Base-by-base conservation (phyloP, 1,140 invertebrate genomes). In the Vollenhovia emeryi region DNA sequence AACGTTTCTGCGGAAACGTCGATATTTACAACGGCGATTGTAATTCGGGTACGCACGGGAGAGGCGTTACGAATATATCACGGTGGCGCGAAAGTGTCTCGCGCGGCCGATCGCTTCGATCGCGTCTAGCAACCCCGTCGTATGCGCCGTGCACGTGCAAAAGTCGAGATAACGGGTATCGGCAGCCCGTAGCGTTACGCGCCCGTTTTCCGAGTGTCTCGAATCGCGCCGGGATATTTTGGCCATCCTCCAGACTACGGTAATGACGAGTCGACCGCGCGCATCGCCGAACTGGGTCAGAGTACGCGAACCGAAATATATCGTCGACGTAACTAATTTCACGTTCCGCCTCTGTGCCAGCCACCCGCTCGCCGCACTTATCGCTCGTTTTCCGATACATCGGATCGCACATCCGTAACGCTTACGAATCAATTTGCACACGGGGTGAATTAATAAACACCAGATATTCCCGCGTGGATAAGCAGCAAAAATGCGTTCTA, bases 351-450 rank as follows among this genome's bases (percentile, higher is more conserved):
- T 7, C 8, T 18, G n/a, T n/a, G 24, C 21, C 48, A 43, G 30
- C 18, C 43, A 24, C 8, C 60, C 13, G 24, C 9, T 6, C 27
- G 13, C 21, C 74, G 64, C 78, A 82, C 64, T 82, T 82, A 82
- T 82, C 78, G 78, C 66, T 82, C 78, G 66, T 82, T 82, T 82
- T 82, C 78, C 78, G 66, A 82, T 82, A 73, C 40, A 73, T 57
- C 50, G 78, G 24, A 45, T 71, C 24, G 36, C 66, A 24, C 43
- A 68, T 73, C 52, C 52, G 66, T 57, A 73, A 82, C 36, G 78
- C 66, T 82, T 82, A 59, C 78, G 50, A 57, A 71, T 71, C 66
- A 82, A 82, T 82, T 82, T 73, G 50, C 66, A 33, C 24, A 71
- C 8, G 18, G 13, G 7, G 4, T 57, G 13, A 57, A 73, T 73